Conservation (phyloP, 23 tunicate species). For the Ascidia mentula region DNA sequence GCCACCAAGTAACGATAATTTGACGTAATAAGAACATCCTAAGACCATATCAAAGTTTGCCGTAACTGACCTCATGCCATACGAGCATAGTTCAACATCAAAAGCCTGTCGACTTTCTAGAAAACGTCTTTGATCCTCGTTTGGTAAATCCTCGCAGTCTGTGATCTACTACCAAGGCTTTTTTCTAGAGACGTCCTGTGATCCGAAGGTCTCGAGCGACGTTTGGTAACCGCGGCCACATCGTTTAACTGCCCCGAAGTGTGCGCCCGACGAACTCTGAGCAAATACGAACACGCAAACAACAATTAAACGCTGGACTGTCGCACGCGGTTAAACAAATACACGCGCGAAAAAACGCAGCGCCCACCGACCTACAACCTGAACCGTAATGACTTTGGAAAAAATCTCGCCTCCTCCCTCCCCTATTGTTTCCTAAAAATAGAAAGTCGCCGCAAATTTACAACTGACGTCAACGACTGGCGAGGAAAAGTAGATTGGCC, state of each 20-base stretch:
- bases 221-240: neutral
- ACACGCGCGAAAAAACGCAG: neutral
- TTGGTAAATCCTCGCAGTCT: neutral
- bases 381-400: too few species aligned
- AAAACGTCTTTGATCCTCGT: neutral
- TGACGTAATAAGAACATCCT: neutral
- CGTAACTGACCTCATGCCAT: neutral
- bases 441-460: too few species aligned
- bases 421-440: too few species aligned
- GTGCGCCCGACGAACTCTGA: neutral
- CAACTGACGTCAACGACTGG: too few species aligned
- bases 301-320: neutral
- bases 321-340: slow-evolving; percentile 2
- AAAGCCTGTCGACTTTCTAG: neutral
- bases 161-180: neutral
- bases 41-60: neutral
- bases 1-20: too few species aligned
- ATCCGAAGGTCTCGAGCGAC: neutral
- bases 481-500: too few species aligned
- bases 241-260: neutral
- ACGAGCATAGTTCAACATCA: neutral
- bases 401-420: too few species aligned
- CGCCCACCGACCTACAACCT: neutral
- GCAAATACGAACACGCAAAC: slow-evolving; percentile 5
- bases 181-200: neutral